Conservation (phyloP, 2,888 invertebrate genomes). For the Trichogramma dendrolimi region DNA sequence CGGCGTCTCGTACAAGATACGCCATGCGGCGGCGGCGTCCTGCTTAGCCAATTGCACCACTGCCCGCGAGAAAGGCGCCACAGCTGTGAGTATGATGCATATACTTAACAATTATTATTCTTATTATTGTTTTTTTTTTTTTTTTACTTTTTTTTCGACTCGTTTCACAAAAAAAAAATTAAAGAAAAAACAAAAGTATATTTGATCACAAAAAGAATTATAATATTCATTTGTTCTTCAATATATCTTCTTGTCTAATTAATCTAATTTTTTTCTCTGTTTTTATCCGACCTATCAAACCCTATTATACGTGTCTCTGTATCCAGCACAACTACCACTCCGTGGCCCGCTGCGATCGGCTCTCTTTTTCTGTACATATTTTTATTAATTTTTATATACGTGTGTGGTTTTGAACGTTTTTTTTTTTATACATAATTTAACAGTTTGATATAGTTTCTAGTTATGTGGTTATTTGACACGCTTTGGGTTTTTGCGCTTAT, state of each 20-base stretch:
- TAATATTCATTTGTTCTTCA: conserved; percentile 17
- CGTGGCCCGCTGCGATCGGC: conserved; percentile 29
- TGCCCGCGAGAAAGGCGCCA: conserved; percentile 49
- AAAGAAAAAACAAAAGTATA: neutral
- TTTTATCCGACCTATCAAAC: neutral
- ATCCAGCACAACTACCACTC: conserved; percentile 28
- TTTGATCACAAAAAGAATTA: conserved; percentile 4
- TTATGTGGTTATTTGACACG: too few species aligned
- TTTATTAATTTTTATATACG: conserved; percentile 14
- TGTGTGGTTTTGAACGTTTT: conserved; percentile 3
- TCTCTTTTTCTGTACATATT: conserved; percentile 31
- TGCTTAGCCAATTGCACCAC: conserved; percentile 50
- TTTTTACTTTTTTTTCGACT: neutral
- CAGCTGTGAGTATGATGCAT: conserved; percentile 46
- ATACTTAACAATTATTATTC: too few species aligned
- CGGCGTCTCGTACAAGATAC: conserved; percentile 66
- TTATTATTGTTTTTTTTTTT: neutral
- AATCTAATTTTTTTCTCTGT: conserved; percentile 23
- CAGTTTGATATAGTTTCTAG: too few species aligned
- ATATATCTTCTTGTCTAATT: conserved; percentile 6
- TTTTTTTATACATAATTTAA: too few species aligned
- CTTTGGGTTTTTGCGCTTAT: too few species aligned
- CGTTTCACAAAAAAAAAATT: too few species aligned
- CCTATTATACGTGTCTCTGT: conserved; percentile 18
- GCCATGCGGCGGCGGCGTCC: conserved; percentile 51